Base-by-base conservation (phyloP, 1,140 invertebrate species). In the Hypothenemus hampei region DNA sequence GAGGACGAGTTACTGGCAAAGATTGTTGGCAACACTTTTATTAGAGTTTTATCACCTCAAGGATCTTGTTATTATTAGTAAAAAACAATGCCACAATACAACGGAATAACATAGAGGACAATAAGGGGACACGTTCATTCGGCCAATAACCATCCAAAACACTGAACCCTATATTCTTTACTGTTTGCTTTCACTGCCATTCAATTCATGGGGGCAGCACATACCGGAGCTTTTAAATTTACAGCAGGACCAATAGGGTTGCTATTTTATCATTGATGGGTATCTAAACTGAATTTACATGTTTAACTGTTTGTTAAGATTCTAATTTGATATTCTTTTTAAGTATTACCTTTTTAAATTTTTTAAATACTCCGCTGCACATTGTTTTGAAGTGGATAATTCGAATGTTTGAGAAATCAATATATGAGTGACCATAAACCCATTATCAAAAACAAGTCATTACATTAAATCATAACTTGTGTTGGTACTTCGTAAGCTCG, bases 1-100 rank as follows among this genome's bases (percentile, higher is more conserved):
- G 11, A n/a, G 40, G 40, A 43, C 40, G 22, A 15, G 22, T 21
- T 21, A 11, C 21, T 23, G n/a, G n/a, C 3, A 11, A n/a, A 11
- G 22, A n/a, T n/a, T n/a, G n/a, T n/a, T n/a, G n/a, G 8, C 19
- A 8, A n/a, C 40, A 43, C 40, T 43, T 21, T 43, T 23, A 43
- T n/a, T 43, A 10, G 20, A 21, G n/a, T 43, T 5, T 43, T 43
- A 43, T 43, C 40, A 43, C 11, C 40, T 21, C 7, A 43, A 23
- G 22, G 40, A n/a, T 21, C 40, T 21, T 10, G 40, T 22, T 8
- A 21, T 10, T 7, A 18, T 21, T 21, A 23, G 7, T 23, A 18
- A 20, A 22, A 43, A 15, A 19, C 40, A 43, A 8, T 43, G 40
- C 19, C 40, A 43, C 40, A 23, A 23, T 21, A n/a, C n/a, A n/a